Conservation (phyloP, 2,888 invertebrate species). For the Pogonocherus hispidulus region DNA sequence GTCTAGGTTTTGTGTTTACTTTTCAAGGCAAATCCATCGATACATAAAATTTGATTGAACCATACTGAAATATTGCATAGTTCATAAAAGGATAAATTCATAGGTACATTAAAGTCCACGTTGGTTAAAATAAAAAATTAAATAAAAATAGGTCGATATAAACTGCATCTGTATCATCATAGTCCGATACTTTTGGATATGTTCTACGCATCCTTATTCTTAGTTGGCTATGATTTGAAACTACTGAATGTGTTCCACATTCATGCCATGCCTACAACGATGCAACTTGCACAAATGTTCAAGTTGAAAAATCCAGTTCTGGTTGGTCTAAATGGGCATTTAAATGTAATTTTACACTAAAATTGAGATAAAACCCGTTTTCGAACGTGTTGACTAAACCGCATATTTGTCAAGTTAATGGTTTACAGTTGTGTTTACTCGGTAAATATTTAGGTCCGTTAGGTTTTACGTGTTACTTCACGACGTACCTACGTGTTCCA, state of each 20-base stretch:
- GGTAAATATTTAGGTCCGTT: conserved; percentile 24
- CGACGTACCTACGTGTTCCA: neutral
- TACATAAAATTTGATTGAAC: no score
- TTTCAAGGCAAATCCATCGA: no score
- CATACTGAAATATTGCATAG: no score
- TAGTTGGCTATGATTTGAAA: neutral
- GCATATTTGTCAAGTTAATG: conserved; percentile 10
- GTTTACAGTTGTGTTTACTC: conserved; percentile 24
- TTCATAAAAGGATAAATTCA: no score
- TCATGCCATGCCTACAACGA: neutral
- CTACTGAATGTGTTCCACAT: neutral
- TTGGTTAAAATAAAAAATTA: no score
- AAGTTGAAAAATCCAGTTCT: neutral
- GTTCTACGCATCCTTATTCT: no score
- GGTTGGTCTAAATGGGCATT: neutral
- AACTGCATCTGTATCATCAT: no score
- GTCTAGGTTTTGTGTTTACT: no score
- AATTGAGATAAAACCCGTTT: conserved; percentile 19
- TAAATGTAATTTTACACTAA: neutral
- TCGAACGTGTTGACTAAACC: conserved; percentile 8
- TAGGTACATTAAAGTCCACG: no score
- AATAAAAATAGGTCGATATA: no score
- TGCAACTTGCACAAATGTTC: neutral
- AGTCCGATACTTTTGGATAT: no score
- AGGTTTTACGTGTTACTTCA: neutral